phyloP scores from a whole-genome alignment of 2,888 invertebrate species.

The Drosophila histrio region DNA sequence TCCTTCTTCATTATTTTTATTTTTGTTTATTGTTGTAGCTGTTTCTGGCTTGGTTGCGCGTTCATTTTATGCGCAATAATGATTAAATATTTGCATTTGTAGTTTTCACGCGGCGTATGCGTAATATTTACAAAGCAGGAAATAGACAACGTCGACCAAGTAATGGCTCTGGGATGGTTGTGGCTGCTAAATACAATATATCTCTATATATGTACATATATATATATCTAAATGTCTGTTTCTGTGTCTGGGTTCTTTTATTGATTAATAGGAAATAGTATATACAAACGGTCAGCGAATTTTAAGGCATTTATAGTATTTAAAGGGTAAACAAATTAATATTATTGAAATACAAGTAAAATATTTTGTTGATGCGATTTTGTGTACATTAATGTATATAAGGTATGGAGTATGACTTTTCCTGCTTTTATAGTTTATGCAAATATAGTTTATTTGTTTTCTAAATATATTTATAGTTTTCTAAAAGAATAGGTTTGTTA shows the following conservation, averaged over 20 bases:
- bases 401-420: neutral
- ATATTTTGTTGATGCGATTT: neutral
- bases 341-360: constrained; percentile 1
- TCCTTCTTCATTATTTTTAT: constrained; percentile 8
- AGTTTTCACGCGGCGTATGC: constrained; percentile 61
- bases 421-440: constrained; percentile 2
- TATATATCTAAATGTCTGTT: neutral
- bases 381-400: neutral
- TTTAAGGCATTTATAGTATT: neutral
- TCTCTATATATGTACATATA: neutral
- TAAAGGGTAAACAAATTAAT: constrained; percentile 27
- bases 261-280: constrained; percentile 26
- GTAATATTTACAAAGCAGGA: constrained; percentile 67
- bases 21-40: constrained; percentile 42
- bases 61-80: constrained; percentile 61
- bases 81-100: constrained; percentile 72
- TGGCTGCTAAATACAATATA: constrained; percentile 9
- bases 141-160: constrained; percentile 29
- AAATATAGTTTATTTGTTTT: constrained; percentile 1
- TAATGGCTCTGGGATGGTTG: constrained; percentile 29
- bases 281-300: constrained; percentile 25
- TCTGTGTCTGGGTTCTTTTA: constrained; percentile 12
- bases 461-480: neutral
- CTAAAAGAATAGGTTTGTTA: too few relatives aligned
- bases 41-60: constrained; percentile 16